A percentile compares a stretch with the other conserved stretches of the same genome.
Conservation (phyloP, 2,888 invertebrate species). For the Tricholauxania praeusta region DNA sequence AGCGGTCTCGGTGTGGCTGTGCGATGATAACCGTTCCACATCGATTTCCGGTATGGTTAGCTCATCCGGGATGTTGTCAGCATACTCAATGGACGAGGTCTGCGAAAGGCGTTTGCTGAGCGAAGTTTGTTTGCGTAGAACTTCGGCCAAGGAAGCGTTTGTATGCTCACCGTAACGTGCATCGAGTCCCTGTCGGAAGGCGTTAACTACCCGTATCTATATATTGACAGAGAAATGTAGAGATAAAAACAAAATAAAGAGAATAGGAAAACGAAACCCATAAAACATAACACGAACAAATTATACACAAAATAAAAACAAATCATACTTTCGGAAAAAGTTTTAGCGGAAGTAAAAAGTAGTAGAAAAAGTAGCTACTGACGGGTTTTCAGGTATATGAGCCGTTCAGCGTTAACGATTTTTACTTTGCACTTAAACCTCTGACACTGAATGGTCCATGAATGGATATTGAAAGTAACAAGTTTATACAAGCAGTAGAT, state of each 20-base stretch:
- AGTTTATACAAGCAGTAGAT: too few relatives aligned
- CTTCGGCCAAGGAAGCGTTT: constrained; percentile 92
- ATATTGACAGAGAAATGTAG: constrained; percentile 50
- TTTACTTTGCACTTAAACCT: too few relatives aligned
- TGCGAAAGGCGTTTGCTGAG: constrained; percentile 92
- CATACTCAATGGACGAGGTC: constrained; percentile 92
- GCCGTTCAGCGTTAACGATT: too few relatives aligned
- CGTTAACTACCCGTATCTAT: constrained; percentile 99
- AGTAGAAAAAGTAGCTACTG: constrained; percentile 34
- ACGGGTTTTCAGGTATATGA: neutral
- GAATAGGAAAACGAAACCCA: constrained; percentile 7
- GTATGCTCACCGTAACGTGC: constrained; percentile 92
- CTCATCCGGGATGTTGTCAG: constrained; percentile 88
- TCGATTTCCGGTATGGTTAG: constrained; percentile 92
- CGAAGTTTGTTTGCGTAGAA: constrained; percentile 93
- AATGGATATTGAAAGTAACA: too few relatives aligned
- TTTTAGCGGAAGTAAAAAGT: constrained; percentile 32
- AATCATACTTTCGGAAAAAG: constrained; percentile 12
- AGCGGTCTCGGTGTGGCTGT: constrained; percentile 95
- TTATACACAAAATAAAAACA: constrained; percentile 23
- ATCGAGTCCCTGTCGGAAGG: constrained; percentile 99
- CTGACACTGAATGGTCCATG: too few relatives aligned
- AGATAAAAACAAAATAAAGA: constrained; percentile 42
- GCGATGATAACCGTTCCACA: constrained; percentile 91
- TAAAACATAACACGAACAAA: constrained; percentile 30